phyloP scores from a whole-genome alignment of 92 coral and sea anemone genomes.

The Bergia puertoricense region DNA sequence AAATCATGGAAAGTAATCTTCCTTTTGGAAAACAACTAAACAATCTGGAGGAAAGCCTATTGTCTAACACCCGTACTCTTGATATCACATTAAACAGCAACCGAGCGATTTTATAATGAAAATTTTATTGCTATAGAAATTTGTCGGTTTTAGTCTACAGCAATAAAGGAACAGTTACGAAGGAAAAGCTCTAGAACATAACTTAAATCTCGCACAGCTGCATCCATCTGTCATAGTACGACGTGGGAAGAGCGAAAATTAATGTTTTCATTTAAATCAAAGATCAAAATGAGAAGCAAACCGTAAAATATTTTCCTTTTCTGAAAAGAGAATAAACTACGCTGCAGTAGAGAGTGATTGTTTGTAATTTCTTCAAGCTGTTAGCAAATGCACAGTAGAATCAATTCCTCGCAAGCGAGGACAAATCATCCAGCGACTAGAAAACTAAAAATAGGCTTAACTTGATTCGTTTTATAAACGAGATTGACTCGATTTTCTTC shows the following conservation, averaged over 20 bases:
- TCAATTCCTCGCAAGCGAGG: neutral
- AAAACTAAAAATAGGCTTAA: neutral
- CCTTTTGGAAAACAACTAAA: neutral
- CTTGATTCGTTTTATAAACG: neutral
- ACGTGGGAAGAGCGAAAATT: neutral
- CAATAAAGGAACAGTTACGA: constrained; percentile 1
- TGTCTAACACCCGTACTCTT: constrained; percentile 12
- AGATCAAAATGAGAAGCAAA: neutral
- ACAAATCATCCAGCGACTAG: neutral
- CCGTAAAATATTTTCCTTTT: neutral
- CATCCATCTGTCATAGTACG: constrained; percentile 11
- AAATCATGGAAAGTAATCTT: constrained; percentile 2
- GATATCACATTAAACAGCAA: constrained; percentile 5
- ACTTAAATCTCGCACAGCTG: constrained; percentile 3
- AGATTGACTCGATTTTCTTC: neutral
- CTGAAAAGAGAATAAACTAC: too few species aligned
- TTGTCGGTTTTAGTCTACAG: neutral
- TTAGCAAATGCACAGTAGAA: neutral
- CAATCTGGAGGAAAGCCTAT: neutral
- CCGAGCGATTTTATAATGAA: constrained; percentile 24
- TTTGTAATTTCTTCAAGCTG: neutral
- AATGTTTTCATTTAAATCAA: constrained; percentile 22
- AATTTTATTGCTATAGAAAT: constrained; percentile 38
- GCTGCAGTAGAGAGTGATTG: neutral
- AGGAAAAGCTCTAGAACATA: constrained; percentile 3